Evolutionary conservation across 2,113 vertebrate species (phyloP).

Genomic region (Leucoraja erinaceus): DNA sequence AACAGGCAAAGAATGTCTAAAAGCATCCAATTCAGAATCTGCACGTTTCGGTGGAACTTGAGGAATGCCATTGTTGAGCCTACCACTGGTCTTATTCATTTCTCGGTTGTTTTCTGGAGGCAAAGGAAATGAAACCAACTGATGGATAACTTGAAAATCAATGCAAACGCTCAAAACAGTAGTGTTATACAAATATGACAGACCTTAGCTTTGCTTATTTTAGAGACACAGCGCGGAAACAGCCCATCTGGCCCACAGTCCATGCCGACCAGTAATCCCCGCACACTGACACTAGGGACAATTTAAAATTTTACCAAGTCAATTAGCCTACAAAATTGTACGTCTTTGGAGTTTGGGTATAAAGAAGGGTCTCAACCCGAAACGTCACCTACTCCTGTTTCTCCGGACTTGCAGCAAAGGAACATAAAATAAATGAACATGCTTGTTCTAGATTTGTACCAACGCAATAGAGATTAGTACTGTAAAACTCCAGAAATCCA

Average conservation of each 20-base stretch:
- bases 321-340: too few species aligned
- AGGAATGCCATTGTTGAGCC: conserved; percentile 73
- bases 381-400: too few species aligned
- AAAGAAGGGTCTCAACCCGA: too few species aligned
- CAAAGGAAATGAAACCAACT: conserved; percentile 37
- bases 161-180: not conserved
- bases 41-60: conserved; percentile 74
- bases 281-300: too few species aligned
- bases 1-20: conserved; percentile 76
- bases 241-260: too few species aligned
- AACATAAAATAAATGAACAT: not conserved
- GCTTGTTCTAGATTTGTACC: not conserved
- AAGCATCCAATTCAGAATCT: conserved; percentile 75
- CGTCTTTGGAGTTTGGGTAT: too few species aligned
- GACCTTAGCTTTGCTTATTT: not conserved
- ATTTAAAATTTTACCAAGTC: too few species aligned
- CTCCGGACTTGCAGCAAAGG: not conserved
- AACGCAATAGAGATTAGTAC: not conserved
- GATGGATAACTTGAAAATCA: not conserved
- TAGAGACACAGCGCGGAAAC: too few species aligned
- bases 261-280: too few species aligned
- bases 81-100: conserved; percentile 67
- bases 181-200: not conserved
- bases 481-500: too few species aligned
- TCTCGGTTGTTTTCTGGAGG: conserved; percentile 59